Evolutionary conservation across 2,888 invertebrate genomes (phyloP).

Genomic region (Sylvicola cinctus): DNA sequence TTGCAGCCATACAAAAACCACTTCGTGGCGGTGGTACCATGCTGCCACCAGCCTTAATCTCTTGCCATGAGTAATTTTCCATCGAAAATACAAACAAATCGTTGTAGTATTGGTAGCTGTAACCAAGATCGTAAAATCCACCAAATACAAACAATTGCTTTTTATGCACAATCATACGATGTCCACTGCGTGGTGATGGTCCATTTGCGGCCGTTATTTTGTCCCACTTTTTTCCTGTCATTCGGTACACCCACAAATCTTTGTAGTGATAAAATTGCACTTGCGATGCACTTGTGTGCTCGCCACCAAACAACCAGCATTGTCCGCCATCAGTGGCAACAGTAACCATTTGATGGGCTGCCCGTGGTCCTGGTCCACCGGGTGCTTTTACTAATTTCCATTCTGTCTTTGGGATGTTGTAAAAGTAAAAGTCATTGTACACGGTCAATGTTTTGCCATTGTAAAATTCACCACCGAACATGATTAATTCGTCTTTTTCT

Average conservation of each 20-base stretch:
- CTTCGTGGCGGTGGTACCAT: conserved; percentile 54
- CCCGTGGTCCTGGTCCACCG: conserved; percentile 69
- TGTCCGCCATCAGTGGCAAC: conserved; percentile 44
- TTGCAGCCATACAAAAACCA: conserved; percentile 36
- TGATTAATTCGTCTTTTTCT: conserved; percentile 65
- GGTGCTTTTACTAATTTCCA: conserved; percentile 70
- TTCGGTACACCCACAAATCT: conserved; percentile 73
- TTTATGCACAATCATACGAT: conserved; percentile 66
- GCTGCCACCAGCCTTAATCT: conserved; percentile 40
- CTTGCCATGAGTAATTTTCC: conserved; percentile 58
- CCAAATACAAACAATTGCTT: conserved; percentile 72
- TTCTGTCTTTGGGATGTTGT: conserved; percentile 53
- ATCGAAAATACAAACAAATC: conserved; percentile 66
- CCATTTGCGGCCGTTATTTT: conserved; percentile 53
- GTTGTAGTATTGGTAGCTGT: conserved; percentile 75
- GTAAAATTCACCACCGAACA: conserved; percentile 84
- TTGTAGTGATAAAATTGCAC: conserved; percentile 85
- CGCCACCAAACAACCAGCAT: conserved; percentile 72
- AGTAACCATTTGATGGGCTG: conserved; percentile 70
- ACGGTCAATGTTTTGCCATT: conserved; percentile 71
- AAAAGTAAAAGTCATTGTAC: conserved; percentile 70
- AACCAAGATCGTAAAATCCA: conserved; percentile 76
- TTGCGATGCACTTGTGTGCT: conserved; percentile 76
- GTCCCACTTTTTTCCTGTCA: conserved; percentile 63
- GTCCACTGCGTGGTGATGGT: conserved; percentile 72